Evolutionary conservation across 2,888 invertebrate genomes (phyloP).

Genomic region (Hypsopygia costalis): DNA sequence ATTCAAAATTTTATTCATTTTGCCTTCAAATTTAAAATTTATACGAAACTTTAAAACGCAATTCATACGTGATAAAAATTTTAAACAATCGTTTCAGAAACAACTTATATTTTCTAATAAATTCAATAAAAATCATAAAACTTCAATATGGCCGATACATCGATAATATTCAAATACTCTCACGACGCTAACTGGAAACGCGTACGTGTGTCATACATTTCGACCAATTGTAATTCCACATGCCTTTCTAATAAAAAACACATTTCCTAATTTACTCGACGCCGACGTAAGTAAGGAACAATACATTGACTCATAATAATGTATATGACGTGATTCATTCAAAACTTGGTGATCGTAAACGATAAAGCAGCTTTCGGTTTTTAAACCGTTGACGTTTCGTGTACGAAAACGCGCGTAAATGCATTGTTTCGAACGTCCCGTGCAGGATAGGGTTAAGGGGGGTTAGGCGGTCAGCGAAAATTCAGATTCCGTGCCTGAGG

Average conservation of each 20-base stretch:
- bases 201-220: constrained; percentile 58
- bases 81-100: constrained; percentile 3
- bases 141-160: constrained; percentile 26
- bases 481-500: no score
- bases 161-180: constrained; percentile 49
- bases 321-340: constrained; percentile 66
- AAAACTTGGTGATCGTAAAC: constrained; percentile 19
- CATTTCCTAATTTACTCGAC: constrained; percentile 76
- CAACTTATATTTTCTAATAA: constrained; percentile 10
- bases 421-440: no score
- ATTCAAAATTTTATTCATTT: no score
- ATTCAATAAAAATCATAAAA: constrained; percentile 10
- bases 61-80: not conserved
- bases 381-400: constrained; percentile 12
- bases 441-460: no score
- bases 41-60: no score
- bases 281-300: constrained; percentile 52
- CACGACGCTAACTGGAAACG: constrained; percentile 61
- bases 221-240: constrained; percentile 66
- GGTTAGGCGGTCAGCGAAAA: no score
- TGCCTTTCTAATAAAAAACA: constrained; percentile 72
- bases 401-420: no score
- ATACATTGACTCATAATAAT: constrained; percentile 61
- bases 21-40: no score
- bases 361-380: constrained; percentile 30